Evolutionary conservation across 2,113 vertebrate species (phyloP).

Genomic region (Fukomys damarensis): DNA sequence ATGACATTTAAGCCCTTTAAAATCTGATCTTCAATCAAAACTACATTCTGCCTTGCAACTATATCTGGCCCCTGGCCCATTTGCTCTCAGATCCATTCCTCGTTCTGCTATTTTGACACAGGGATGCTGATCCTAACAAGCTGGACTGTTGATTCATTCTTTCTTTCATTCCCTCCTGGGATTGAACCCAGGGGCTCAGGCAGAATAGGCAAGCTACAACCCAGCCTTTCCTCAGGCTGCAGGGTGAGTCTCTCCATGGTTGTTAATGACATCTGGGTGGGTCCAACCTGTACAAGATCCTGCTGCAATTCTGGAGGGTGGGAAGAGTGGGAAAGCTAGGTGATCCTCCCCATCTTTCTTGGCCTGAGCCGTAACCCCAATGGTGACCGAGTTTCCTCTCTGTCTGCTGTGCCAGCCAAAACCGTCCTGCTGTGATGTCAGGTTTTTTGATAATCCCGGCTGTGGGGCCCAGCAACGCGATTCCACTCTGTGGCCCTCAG

Average conservation of each 20-base stretch:
- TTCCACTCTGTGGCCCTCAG: not conserved
- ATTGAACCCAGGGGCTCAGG: not conserved
- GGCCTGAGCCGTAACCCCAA: not conserved
- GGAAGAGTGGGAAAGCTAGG: not conserved
- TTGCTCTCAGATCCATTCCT: not conserved
- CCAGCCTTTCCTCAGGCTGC: not conserved
- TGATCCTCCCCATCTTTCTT: not conserved
- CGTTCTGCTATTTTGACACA: not conserved
- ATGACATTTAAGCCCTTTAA: conserved; percentile 10
- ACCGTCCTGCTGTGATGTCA: not conserved
- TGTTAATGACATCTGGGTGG: not conserved
- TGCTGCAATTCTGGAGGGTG: not conserved
- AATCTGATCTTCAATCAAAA: not conserved
- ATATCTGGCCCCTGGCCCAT: not conserved
- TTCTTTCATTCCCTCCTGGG: not conserved
- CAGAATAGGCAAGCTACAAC: not conserved
- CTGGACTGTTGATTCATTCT: not conserved
- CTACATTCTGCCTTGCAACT: not conserved
- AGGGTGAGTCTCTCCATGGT: not conserved
- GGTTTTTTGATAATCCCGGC: not conserved
- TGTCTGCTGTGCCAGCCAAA: not conserved
- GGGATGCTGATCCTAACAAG: not conserved
- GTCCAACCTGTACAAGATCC: not conserved
- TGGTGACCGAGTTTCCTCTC: not conserved
- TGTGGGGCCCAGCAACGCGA: not conserved